Conservation (phyloP, 2,888 invertebrate genomes). For the Agrilus biguttatus region DNA sequence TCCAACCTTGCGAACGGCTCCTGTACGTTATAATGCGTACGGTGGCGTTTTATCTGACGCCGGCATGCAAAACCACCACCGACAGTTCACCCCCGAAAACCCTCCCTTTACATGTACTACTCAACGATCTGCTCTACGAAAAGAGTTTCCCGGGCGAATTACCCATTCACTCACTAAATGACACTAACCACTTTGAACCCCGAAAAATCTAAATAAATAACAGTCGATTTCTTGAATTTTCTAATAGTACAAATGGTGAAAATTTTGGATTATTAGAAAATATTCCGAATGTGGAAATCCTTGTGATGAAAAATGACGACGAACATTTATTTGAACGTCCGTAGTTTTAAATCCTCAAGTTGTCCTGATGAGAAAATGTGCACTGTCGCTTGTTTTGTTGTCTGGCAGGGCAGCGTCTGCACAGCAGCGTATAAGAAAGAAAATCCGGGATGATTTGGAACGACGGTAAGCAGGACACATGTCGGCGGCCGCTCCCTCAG, state of each 20-base stretch:
- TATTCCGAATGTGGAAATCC: constrained; percentile 18
- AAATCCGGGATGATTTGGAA: constrained; percentile 22
- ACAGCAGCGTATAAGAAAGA: constrained; percentile 4
- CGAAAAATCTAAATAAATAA: no score
- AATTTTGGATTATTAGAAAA: background rate
- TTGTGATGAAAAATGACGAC: constrained; percentile 20
- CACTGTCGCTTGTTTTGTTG: no score
- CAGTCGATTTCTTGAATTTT: no score
- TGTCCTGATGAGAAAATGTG: no score
- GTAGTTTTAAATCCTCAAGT: no score
- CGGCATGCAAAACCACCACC: constrained; percentile 36
- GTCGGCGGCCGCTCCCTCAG: constrained; percentile 41
- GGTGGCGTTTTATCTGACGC: constrained; percentile 22
- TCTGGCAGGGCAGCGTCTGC: no score
- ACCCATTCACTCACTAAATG: background rate
- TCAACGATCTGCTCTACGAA: no score
- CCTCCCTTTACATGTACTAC: no score
- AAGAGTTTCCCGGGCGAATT: background rate
- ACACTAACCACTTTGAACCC: no score
- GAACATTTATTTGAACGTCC: constrained; percentile 4
- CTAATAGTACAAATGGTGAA: no score
- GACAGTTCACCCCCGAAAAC: no score
- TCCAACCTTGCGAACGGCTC: no score
- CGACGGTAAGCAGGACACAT: constrained; percentile 44
- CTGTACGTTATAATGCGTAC: background rate